Percentiles rank a stretch among this genome's conserved stretches.
These are phyloP conservation scores for Deroplatys truncata DNA, from an alignment of 2,888 invertebrate species.

Conservation along the genomic window DNA sequence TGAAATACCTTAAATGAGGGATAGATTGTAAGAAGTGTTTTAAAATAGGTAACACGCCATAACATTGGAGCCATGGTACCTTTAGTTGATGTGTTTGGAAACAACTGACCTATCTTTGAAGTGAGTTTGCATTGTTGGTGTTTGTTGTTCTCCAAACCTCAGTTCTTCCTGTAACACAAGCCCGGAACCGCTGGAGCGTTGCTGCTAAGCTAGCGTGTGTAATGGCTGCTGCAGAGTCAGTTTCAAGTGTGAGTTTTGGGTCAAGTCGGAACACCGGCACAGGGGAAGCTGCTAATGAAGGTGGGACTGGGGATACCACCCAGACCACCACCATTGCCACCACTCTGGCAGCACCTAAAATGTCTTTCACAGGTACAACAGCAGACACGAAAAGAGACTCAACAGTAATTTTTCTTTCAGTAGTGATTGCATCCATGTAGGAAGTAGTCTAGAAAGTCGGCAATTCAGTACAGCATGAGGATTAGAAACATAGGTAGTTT, in stretches of 20 bases:
- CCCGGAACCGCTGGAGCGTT: slow-evolving; percentile 11
- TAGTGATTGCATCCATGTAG: neutral
- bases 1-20: no score
- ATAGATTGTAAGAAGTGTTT: no score
- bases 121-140: neutral
- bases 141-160: slow-evolving; percentile 1
- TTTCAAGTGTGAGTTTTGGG: slow-evolving; percentile 35
- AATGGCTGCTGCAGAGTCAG: slow-evolving; percentile 32
- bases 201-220: slow-evolving; percentile 17
- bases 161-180: slow-evolving; percentile 16
- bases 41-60: no score
- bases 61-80: no score
- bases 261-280: slow-evolving; percentile 30
- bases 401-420: neutral
- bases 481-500: neutral
- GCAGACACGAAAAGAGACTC: neutral
- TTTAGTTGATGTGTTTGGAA: neutral
- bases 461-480: neutral
- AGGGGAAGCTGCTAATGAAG: neutral
- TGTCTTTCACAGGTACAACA: slow-evolving; percentile 27
- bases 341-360: slow-evolving; percentile 7
- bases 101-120: neutral
- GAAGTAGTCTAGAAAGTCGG: slow-evolving; percentile 3
- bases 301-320: slow-evolving; percentile 22
- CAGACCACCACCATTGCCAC: slow-evolving; percentile 28